These are phyloP conservation scores for Caretta caretta DNA, from an alignment of 2,113 vertebrate species.

Conservation along the genomic window DNA sequence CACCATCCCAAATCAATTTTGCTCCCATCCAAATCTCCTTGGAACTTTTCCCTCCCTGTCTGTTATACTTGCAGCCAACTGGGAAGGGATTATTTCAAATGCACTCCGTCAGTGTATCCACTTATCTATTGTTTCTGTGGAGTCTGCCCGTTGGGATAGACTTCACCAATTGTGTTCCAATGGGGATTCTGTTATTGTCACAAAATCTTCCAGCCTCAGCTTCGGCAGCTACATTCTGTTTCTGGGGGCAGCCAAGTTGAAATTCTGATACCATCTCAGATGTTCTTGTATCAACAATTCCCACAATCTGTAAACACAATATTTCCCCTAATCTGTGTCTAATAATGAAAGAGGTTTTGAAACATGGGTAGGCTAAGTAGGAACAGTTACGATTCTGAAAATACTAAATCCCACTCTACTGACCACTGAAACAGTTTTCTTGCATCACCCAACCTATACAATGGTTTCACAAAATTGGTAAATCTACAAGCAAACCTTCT, in stretches of 20 bases:
- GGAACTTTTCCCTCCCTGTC: background rate
- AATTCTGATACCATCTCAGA: background rate
- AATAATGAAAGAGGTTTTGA: background rate
- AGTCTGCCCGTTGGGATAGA: background rate
- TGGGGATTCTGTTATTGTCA: background rate
- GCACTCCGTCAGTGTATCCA: background rate
- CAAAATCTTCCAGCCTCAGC: background rate
- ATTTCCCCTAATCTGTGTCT: background rate
- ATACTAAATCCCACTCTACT: background rate
- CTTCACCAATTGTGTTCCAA: background rate
- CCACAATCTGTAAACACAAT: background rate
- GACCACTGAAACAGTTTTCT: background rate
- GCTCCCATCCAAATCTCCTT: background rate
- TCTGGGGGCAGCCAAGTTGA: background rate
- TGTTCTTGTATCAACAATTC: background rate
- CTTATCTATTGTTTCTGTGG: background rate
- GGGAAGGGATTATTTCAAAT: background rate
- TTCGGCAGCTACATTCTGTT: background rate
- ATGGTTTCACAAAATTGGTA: background rate
- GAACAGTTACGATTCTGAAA: background rate
- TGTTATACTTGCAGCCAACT: background rate
- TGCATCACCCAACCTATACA: accelerated
- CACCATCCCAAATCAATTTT: background rate
- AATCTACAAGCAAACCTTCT: background rate
- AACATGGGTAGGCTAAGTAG: background rate